phyloP scores from a whole-genome alignment of 1,140 invertebrate genomes.

The Drosophila rufa region DNA sequence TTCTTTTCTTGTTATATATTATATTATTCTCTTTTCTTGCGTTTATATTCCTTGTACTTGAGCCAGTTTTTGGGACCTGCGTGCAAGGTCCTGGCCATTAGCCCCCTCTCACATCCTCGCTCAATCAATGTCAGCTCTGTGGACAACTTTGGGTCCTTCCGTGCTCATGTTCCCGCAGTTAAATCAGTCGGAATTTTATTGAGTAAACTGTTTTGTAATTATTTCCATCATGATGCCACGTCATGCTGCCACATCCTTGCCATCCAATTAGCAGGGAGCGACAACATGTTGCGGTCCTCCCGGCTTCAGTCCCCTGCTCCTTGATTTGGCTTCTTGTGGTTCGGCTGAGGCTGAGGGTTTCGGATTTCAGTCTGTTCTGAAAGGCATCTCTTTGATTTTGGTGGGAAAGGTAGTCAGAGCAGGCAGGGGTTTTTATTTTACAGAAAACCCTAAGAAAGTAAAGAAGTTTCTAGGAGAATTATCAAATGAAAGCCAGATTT shows the following conservation, averaged over 20 bases:
- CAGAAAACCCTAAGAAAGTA: no score
- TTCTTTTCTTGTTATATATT: conserved; percentile 11
- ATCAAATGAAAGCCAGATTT: no score
- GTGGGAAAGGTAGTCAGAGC: neutral
- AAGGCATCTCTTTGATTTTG: conserved; percentile 17
- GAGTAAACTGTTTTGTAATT: conserved; percentile 81
- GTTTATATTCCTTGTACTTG: no score
- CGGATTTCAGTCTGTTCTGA: neutral
- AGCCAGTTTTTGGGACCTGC: conserved; percentile 18
- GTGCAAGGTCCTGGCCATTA: conserved; percentile 28
- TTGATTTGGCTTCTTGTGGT: conserved; percentile 14
- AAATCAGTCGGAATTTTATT: conserved; percentile 80
- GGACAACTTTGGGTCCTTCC: conserved; percentile 36
- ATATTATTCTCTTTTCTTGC: neutral
- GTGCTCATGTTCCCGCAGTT: conserved; percentile 43
- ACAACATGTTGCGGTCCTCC: conserved; percentile 69
- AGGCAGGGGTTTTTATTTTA: no score
- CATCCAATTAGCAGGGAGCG: conserved; percentile 74
- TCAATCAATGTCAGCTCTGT: conserved; percentile 74
- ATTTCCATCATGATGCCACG: conserved; percentile 68
- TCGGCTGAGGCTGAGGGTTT: neutral
- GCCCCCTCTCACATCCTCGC: conserved; percentile 55
- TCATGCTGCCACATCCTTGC: conserved; percentile 41
- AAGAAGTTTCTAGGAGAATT: no score
- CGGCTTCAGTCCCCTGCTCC: neutral